Conservation (phyloP, 2,888 invertebrate genomes). For the Neoitamus cyanurus region DNA sequence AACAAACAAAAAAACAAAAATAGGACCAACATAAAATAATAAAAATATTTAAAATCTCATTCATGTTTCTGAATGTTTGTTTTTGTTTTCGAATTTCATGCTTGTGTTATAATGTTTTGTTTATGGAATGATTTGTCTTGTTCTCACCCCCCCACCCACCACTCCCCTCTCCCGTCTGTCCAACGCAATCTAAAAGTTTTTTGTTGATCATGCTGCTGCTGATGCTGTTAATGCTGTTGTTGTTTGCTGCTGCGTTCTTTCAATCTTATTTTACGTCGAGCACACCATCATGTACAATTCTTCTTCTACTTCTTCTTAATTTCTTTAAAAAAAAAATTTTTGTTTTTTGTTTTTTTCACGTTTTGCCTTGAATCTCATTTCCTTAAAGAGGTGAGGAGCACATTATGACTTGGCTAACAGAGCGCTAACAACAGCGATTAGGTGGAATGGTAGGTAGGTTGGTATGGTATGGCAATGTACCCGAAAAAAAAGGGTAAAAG, state of each 20-base stretch:
- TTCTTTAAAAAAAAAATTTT: no score
- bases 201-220: neutral
- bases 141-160: no score
- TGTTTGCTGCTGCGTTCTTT: neutral
- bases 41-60: no score
- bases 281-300: neutral
- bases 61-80: no score
- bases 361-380: constrained; percentile 21
- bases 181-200: neutral
- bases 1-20: no score
- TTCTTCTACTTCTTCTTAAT: constrained; percentile 1
- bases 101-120: no score
- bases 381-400: constrained; percentile 39
- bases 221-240: neutral
- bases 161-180: neutral
- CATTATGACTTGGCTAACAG: constrained; percentile 34
- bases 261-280: neutral
- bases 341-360: constrained; percentile 21
- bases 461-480: neutral
- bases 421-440: constrained; percentile 37
- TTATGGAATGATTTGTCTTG: no score
- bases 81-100: no score
- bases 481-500: neutral
- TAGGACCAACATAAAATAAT: no score
- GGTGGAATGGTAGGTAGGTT: neutral